phyloP scores from a whole-genome alignment of 1,140 invertebrate species.

The Pissodes strobi region DNA sequence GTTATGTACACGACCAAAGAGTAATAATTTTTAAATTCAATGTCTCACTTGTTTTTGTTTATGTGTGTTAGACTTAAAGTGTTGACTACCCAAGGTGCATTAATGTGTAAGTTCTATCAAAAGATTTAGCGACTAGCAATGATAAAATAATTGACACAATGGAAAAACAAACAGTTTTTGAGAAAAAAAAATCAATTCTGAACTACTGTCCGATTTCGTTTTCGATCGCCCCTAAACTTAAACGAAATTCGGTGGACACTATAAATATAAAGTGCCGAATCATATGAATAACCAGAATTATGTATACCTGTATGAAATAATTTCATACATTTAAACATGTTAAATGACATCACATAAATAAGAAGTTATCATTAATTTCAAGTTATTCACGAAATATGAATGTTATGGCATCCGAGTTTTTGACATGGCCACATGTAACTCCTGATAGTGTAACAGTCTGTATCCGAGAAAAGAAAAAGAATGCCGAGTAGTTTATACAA shows the following conservation, averaged over 20 bases:
- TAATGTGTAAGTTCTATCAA: too few relatives aligned
- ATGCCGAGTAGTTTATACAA: neutral
- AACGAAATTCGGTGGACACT: conserved; percentile 51
- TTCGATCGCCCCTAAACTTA: conserved; percentile 50
- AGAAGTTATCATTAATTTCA: conserved; percentile 49
- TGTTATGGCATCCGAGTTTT: too few relatives aligned
- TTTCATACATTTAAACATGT: conserved; percentile 51
- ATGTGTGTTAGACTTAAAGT: too few relatives aligned
- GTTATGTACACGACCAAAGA: too few relatives aligned
- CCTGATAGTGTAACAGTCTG: conserved; percentile 36
- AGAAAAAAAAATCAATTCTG: conserved; percentile 25
- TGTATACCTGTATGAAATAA: conserved; percentile 49
- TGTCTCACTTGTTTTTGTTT: too few relatives aligned
- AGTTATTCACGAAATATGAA: conserved; percentile 41
- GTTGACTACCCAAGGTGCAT: too few relatives aligned
- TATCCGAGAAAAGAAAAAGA: conserved; percentile 44
- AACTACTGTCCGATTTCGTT: conserved; percentile 53
- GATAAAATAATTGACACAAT: conserved; percentile 30
- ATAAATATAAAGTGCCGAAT: conserved; percentile 46
- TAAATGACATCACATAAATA: conserved; percentile 53
- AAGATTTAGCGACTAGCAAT: conserved; percentile 16
- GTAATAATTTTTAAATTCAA: too few relatives aligned
- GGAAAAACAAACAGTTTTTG: conserved; percentile 23
- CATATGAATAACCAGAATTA: conserved; percentile 51
- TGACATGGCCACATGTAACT: conserved; percentile 54